phyloP scores from a whole-genome alignment of 2,113 vertebrate species.

The Rana temporaria region DNA sequence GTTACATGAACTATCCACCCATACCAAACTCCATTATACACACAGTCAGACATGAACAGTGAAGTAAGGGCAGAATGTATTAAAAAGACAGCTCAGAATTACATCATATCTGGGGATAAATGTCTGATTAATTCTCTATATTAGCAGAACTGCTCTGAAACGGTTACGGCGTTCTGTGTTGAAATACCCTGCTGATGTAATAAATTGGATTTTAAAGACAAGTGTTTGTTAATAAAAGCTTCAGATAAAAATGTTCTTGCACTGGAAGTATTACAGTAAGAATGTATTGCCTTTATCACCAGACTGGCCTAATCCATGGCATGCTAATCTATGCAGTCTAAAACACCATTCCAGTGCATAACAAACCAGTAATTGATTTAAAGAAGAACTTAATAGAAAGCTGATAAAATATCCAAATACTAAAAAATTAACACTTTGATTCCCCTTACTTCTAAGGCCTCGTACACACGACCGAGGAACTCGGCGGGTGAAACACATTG shows the following conservation, averaged over 20 bases:
- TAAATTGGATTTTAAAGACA: conserved; percentile 51
- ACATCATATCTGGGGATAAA: conserved; percentile 19
- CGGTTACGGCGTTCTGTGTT: conserved; percentile 6
- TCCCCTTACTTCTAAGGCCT: too few species aligned
- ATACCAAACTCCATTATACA: conserved; percentile 28
- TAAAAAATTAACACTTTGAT: not conserved
- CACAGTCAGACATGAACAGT: conserved; percentile 20
- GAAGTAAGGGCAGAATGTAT: not conserved
- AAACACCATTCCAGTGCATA: not conserved
- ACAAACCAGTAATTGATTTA: conserved; percentile 12
- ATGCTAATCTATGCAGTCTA: conserved; percentile 5
- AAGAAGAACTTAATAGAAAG: not conserved
- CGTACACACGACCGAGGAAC: too few species aligned
- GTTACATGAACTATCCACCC: conserved; percentile 19
- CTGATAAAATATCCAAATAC: not conserved
- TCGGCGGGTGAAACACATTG: too few species aligned
- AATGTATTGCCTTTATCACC: conserved; percentile 11
- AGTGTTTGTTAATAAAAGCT: conserved; percentile 36
- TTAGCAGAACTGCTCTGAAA: conserved; percentile 30
- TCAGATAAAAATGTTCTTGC: conserved; percentile 21
- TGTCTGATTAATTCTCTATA: conserved; percentile 38
- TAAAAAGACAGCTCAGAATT: not conserved
- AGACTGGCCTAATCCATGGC: not conserved
- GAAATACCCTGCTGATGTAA: conserved; percentile 49
- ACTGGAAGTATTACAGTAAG: conserved; percentile 2